These are phyloP conservation scores for Periphyllus acericola DNA, from an alignment of 2,888 invertebrate genomes.

Conservation along the genomic window DNA sequence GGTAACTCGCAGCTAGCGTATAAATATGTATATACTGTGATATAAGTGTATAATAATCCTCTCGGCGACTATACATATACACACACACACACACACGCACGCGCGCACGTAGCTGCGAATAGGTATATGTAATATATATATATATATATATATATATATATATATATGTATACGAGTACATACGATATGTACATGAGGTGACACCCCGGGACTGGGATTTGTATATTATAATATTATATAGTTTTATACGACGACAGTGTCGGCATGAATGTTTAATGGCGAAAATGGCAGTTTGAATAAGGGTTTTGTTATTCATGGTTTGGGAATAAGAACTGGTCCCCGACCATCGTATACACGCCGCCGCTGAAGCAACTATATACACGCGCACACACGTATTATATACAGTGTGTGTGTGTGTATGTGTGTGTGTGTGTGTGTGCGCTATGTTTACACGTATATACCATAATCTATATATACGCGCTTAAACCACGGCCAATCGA, in stretches of 20 bases:
- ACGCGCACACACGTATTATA: neutral
- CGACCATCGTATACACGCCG: conserved; percentile 33
- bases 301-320: conserved; percentile 62
- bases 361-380: neutral
- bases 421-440: neutral
- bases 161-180: neutral
- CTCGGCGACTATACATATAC: neutral
- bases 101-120: neutral
- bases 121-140: neutral
- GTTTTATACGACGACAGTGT: conserved; percentile 53
- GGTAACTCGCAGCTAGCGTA: too few species aligned
- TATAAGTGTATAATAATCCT: neutral
- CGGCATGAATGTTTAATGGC: conserved; percentile 61
- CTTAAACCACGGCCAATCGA: conserved; percentile 58
- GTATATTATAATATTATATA: conserved; percentile 39
- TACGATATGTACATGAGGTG: neutral
- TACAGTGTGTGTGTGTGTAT: too few species aligned
- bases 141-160: neutral
- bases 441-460: neutral
- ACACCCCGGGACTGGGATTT: conserved; percentile 41
- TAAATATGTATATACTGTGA: neutral
- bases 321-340: conserved; percentile 61
- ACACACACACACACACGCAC: neutral
- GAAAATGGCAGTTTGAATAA: conserved; percentile 62
- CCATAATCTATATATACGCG: neutral